Percentiles rank a stretch among this genome's conserved stretches.
Evolutionary conservation across 2,888 invertebrate species (phyloP).

Genomic region (Tinea trinotella): DNA sequence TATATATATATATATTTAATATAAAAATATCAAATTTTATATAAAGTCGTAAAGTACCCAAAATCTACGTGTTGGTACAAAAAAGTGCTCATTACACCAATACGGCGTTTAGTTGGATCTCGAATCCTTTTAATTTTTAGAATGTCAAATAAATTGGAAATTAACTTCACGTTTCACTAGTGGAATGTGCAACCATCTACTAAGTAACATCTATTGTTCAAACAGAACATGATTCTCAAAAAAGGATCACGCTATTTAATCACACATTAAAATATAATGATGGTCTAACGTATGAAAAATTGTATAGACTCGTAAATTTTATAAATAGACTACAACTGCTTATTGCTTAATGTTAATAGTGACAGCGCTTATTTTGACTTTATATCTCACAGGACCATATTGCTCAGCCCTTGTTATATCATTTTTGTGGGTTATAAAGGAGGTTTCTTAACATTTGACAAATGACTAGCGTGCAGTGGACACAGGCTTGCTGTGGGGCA

Average conservation of each 20-base stretch:
- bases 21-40: constrained; percentile 73
- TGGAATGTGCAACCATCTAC: constrained; percentile 72
- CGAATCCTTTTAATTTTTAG: constrained; percentile 60
- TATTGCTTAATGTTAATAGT: constrained; percentile 60
- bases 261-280: constrained; percentile 59
- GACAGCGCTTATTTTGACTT: background rate
- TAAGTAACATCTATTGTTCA: constrained; percentile 64
- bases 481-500: constrained; percentile 11
- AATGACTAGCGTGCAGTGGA: background rate
- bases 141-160: constrained; percentile 68
- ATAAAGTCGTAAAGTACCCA: constrained; percentile 74
- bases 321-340: constrained; percentile 71
- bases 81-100: constrained; percentile 62
- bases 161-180: constrained; percentile 61
- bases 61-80: constrained; percentile 72
- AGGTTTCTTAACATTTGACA: background rate
- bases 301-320: constrained; percentile 72
- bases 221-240: constrained; percentile 70
- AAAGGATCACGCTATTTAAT: constrained; percentile 62
- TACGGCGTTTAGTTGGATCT: constrained; percentile 62
- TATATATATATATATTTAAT: constrained; percentile 71
- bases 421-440: constrained; percentile 1
- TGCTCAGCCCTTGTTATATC: background rate
- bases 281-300: constrained; percentile 62
- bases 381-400: background rate